Conservation (phyloP, 1,140 invertebrate species). For the Coelopa frigida region DNA sequence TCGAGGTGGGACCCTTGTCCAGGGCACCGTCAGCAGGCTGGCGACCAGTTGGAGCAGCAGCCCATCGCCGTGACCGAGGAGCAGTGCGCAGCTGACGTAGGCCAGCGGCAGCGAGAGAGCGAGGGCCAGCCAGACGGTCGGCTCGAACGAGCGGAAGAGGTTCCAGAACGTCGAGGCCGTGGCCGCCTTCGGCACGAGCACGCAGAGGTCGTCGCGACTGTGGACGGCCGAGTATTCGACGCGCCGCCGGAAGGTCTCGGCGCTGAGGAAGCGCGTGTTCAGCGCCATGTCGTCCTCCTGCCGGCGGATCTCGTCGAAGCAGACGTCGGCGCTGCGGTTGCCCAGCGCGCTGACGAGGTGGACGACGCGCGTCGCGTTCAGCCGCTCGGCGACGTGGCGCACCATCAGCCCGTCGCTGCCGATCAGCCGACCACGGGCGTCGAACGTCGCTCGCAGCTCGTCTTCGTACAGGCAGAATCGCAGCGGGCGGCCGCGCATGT, state of each 20-base stretch:
- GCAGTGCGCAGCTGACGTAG: constrained; percentile 18
- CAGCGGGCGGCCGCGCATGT: constrained; percentile 33
- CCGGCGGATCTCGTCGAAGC: constrained; percentile 25
- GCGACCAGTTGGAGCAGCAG: constrained; percentile 23
- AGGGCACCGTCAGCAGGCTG: constrained; percentile 22
- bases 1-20: constrained; percentile 11
- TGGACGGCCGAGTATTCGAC: constrained; percentile 29
- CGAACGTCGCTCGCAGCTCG: constrained; percentile 29
- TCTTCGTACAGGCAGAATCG: constrained; percentile 36
- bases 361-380: constrained; percentile 35
- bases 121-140: constrained; percentile 25
- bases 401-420: constrained; percentile 33
- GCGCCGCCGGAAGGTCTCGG: constrained; percentile 19
- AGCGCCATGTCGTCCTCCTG: constrained; percentile 33
- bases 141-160: constrained; percentile 32
- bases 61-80: neutral
- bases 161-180: constrained; percentile 32
- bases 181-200: constrained; percentile 34
- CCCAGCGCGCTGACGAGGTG: constrained; percentile 20
- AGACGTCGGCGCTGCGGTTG: constrained; percentile 20
- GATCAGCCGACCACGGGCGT: constrained; percentile 13
- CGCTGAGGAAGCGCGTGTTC: constrained; percentile 30
- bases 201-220: constrained; percentile 34
- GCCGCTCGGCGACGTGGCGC: constrained; percentile 23
- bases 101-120: constrained; percentile 19